Evolutionary conservation across 2,113 vertebrate genomes (phyloP).

Genomic region (Cavia porcellus): DNA sequence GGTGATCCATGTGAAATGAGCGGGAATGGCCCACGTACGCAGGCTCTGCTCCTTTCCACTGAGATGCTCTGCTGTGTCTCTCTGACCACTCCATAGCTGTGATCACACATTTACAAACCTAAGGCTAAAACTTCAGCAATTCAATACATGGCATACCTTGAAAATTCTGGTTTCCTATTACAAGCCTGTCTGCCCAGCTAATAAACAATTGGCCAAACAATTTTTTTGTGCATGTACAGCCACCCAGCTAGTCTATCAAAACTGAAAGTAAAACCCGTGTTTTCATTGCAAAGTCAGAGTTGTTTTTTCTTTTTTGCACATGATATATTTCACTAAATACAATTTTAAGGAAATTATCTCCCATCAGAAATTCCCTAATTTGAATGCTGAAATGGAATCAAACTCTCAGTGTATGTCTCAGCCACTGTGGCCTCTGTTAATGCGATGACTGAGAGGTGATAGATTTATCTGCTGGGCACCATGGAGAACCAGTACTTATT

Average conservation of each 20-base stretch:
- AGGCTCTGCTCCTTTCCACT: neutral
- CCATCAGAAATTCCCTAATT: neutral
- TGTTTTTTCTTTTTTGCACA: neutral
- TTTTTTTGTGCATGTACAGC: neutral
- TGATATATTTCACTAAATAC: neutral
- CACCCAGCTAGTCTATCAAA: neutral
- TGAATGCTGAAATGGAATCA: neutral
- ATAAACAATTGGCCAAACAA: neutral
- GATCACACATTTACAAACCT: neutral
- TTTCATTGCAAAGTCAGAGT: neutral
- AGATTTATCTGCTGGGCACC: fast-evolving
- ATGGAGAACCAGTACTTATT: neutral
- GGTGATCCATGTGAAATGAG: neutral
- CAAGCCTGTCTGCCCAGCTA: neutral
- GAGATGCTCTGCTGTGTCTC: neutral
- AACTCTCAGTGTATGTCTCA: neutral
- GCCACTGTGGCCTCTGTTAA: neutral
- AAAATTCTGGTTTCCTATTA: neutral
- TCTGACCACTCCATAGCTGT: neutral
- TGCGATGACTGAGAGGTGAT: no score
- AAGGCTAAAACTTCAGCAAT: neutral
- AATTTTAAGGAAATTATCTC: neutral
- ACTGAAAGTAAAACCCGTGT: neutral
- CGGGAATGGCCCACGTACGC: neutral
- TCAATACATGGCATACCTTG: neutral